Evolutionary conservation across 2,888 invertebrate species (phyloP).

Genomic region (Eupithecia centaureata): DNA sequence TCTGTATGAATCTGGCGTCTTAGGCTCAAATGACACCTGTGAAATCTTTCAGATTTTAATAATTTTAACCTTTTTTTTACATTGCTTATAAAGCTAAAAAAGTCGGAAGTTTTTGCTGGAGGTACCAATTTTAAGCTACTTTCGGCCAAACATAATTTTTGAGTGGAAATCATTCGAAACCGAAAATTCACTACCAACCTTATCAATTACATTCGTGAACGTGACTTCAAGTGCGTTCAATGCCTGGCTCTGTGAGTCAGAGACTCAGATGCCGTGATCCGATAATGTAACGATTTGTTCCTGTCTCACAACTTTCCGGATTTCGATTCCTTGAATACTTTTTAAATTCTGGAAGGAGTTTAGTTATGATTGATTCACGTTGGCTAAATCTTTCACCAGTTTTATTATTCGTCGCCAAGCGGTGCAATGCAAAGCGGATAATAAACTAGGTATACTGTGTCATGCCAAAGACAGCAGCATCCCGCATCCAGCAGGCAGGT

Average conservation of each 20-base stretch:
- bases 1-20: background rate
- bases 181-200: constrained; percentile 6
- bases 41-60: too few relatives aligned
- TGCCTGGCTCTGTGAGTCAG: constrained; percentile 37
- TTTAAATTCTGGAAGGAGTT: constrained; percentile 3
- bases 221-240: constrained; percentile 42
- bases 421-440: background rate
- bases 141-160: background rate
- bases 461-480: too few relatives aligned
- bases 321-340: background rate
- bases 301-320: constrained; percentile 21
- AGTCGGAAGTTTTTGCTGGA: background rate
- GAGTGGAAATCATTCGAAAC: constrained; percentile 10
- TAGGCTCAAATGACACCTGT: too few relatives aligned
- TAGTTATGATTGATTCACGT: background rate
- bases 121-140: too few relatives aligned
- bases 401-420: background rate
- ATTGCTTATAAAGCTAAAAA: too few relatives aligned
- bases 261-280: constrained; percentile 31
- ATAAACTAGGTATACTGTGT: too few relatives aligned
- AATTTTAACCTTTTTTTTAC: too few relatives aligned
- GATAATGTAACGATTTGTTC: constrained; percentile 34
- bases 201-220: constrained; percentile 64
- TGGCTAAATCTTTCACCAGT: background rate
- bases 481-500: too few relatives aligned